A percentile compares a stretch with the other conserved stretches of the same genome.
Conservation (phyloP, 2,113 vertebrate species). For the Bufo bufo region DNA sequence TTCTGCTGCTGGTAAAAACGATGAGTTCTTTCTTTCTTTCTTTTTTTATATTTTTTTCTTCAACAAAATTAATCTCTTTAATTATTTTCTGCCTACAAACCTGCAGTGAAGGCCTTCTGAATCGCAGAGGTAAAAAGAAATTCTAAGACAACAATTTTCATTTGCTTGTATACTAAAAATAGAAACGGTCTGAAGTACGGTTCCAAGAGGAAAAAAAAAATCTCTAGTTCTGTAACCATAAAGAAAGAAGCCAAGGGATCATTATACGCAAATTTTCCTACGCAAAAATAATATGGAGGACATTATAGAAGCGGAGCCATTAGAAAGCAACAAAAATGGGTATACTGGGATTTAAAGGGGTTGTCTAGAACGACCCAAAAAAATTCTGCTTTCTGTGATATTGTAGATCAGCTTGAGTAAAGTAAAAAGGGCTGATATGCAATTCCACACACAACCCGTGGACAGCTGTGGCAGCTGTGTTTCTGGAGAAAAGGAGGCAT, state of each 20-base stretch:
- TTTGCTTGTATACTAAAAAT: neutral
- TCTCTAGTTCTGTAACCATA: neutral
- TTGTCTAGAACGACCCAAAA: neutral
- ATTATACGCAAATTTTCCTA: neutral
- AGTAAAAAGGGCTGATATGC: neutral
- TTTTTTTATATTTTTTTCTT: neutral
- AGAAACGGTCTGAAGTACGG: neutral
- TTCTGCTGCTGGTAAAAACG: neutral
- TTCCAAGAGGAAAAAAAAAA: neutral
- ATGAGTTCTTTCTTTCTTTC: neutral
- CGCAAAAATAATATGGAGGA: neutral
- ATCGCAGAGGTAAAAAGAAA: neutral
- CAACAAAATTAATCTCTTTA: slow-evolving; percentile 9
- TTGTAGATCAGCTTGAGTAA: neutral
- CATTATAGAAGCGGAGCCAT: neutral
- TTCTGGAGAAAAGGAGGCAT: too few relatives aligned
- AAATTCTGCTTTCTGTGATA: neutral
- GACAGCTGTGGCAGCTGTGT: neutral
- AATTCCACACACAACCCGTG: neutral
- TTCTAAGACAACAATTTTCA: neutral
- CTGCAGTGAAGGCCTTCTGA: too few relatives aligned
- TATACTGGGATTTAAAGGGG: too few relatives aligned
- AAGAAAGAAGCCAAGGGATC: neutral
- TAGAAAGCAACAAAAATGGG: too few relatives aligned
- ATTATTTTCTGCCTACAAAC: slow-evolving; percentile 14